Base-by-base conservation (phyloP, 2,888 invertebrate genomes). In the Andrena chrysosceles region DNA sequence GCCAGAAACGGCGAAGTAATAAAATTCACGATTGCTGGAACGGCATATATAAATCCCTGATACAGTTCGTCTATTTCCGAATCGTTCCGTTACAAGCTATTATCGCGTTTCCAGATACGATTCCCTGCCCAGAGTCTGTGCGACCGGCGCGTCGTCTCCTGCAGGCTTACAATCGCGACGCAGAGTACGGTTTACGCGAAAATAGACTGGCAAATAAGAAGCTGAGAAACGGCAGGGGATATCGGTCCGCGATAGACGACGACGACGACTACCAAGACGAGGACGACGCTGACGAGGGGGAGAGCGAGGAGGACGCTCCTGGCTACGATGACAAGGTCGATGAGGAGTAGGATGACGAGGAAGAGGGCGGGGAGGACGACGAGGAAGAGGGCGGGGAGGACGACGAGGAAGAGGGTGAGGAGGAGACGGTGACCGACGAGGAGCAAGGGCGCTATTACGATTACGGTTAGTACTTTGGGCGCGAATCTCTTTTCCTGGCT, bases 381-480 rank as follows among this genome's bases (percentile, higher is more conserved):
- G n/a, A n/a, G n/a, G n/a, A n/a, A n/a, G n/a, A n/a, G n/a, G n/a
- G n/a, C n/a, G n/a, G 2, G 26, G 26, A 26, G 26, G 67, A 49
- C n/a, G n/a, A n/a, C 10, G 86, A 88, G 8, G 84, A 87, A 0
- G 84, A 88, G 6, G 59, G 74, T 16, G 78, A 56, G 0, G 88
- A 89, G 59, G 84, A 90, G 69, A 80, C 52, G 87, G 88, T 85
- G 82, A 87, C 83, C 68, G 84, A 85, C 31, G 69, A 73, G 75
- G 89, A 87, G 64, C 20, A 77, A 49, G 29, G 66, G 16, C 87
- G 82, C 49, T 85, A 85, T 81, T 73, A 79, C 76, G 89, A 91
- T 64, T 86, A 92, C 77, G 92, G 92, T 92, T 91, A 92, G 92
- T 92, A 85, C 81, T 76, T 42, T 56, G 70, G 76, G 6, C 33